Evolutionary conservation across 2,113 vertebrate genomes (phyloP).

Genomic region (Vulpes vulpes): DNA sequence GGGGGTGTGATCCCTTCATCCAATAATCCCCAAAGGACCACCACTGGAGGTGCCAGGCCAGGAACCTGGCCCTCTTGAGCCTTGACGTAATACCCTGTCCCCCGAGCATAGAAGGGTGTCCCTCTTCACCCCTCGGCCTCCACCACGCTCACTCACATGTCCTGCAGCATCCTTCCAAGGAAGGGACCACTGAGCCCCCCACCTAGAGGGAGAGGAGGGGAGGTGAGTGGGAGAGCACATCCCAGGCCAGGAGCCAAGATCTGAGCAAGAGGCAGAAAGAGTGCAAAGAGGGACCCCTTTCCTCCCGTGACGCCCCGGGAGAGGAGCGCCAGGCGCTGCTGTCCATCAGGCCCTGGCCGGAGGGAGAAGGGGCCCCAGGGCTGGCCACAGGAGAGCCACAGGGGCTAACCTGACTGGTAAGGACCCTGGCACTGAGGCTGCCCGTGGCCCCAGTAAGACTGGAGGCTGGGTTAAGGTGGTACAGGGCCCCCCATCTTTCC

Average conservation of each 20-base stretch:
- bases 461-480: not conserved
- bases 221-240: not conserved
- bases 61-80: not conserved
- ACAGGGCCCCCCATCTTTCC: not conserved
- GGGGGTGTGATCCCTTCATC: not conserved
- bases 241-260: not conserved
- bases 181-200: conserved; percentile 95
- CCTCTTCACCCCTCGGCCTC: not conserved
- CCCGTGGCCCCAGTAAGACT: not conserved
- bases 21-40: not conserved
- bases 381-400: not conserved
- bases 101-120: not conserved
- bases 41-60: not conserved
- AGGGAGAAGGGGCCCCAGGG: not conserved
- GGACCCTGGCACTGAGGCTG: not conserved
- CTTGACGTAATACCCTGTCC: not conserved
- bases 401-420: not conserved
- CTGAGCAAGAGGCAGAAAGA: not conserved
- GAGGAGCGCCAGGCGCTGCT: not conserved
- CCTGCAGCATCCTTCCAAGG: conserved; percentile 98
- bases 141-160: conserved; percentile 93
- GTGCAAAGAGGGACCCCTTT: not conserved
- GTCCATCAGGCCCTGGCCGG: not conserved
- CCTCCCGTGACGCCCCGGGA: not conserved
- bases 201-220: conserved; percentile 86